A percentile compares a stretch with the other conserved stretches of the same genome.
These are phyloP conservation scores for Cerceris rybyensis DNA, from an alignment of 2,888 invertebrate species.

Conservation along the genomic window DNA sequence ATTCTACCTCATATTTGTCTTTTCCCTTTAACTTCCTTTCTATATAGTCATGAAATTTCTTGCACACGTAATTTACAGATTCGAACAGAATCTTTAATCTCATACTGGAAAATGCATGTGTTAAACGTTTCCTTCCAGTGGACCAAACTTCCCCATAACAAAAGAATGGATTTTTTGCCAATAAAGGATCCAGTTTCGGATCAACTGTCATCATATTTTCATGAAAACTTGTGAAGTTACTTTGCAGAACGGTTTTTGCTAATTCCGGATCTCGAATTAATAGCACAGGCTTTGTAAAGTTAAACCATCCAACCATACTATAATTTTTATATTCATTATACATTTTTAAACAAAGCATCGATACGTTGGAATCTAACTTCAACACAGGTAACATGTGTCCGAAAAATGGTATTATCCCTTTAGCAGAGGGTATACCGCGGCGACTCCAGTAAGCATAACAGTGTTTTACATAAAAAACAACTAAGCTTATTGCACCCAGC, in stretches of 20 bases:
- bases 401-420: slow-evolving; percentile 41
- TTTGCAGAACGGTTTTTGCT: slow-evolving; percentile 65
- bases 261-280: slow-evolving; percentile 70
- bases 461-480: slow-evolving; percentile 12
- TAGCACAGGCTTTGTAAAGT: slow-evolving; percentile 51
- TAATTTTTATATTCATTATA: slow-evolving; percentile 4
- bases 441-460: slow-evolving; percentile 52
- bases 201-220: slow-evolving; percentile 56
- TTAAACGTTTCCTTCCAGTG: slow-evolving; percentile 30
- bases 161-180: slow-evolving; percentile 70
- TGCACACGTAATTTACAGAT: slow-evolving; percentile 56
- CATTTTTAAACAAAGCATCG: not conserved
- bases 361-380: slow-evolving; percentile 11
- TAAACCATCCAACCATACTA: slow-evolving; percentile 49
- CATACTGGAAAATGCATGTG: slow-evolving; percentile 52
- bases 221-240: slow-evolving; percentile 67
- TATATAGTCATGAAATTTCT: slow-evolving; percentile 58
- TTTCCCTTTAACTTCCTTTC: slow-evolving; percentile 17
- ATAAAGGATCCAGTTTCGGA: slow-evolving; percentile 63
- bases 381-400: slow-evolving; percentile 48
- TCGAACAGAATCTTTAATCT: slow-evolving; percentile 68
- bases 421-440: slow-evolving; percentile 40
- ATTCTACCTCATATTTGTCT: slow-evolving; percentile 46
- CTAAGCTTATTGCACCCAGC: not conserved
- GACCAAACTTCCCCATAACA: slow-evolving; percentile 64